Base-by-base conservation (phyloP, 2,888 invertebrate genomes). In the Dione juno region DNA sequence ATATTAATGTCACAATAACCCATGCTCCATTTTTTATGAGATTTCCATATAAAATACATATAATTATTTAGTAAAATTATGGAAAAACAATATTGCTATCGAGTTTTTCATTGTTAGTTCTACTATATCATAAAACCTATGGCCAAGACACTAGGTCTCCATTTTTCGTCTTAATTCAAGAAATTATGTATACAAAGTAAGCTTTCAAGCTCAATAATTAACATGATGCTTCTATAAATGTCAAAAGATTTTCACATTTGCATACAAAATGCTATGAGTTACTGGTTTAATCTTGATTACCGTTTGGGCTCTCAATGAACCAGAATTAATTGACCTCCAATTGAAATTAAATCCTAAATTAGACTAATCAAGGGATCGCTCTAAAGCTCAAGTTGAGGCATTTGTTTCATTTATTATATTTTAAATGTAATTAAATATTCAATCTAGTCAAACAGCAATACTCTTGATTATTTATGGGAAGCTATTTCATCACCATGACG, bases 341-440 rank as follows among this genome's bases (percentile, higher is more conserved):
- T 37, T 66, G 37, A 70, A 58, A 70, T 70, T 59, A 63, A 70
- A 70, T 45, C 66, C 37, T 40, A 45, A 70, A 70, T 70, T 70
- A 53, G 37, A 54, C 43, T 66, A 70, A 66, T 66, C 66, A 70
- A 66, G 66, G 66, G 66, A 58, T 70, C 70, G 53, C 43, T 43
- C 35, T 43, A 52, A 59, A 61, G 68, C 53, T 45, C 43, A 28
- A 28, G 45, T 63, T 45, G 53, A 45, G 61, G 53, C 68, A 63
- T 63, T 54, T 68, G 63, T 68, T 63, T 68, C 61, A 45, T 68
- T 68, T 63, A 68, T 63, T 43, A 68, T 53, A 63, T 59, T 63
- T 19, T 14, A 41, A 59, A 19, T 53, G 52, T 35, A 35, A 63
- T 67, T 43, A 41, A 16, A 19, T 14, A 43, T 59, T 21, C 9